Conservation (phyloP, 2,888 invertebrate genomes). For the Drosophila mimetica region DNA sequence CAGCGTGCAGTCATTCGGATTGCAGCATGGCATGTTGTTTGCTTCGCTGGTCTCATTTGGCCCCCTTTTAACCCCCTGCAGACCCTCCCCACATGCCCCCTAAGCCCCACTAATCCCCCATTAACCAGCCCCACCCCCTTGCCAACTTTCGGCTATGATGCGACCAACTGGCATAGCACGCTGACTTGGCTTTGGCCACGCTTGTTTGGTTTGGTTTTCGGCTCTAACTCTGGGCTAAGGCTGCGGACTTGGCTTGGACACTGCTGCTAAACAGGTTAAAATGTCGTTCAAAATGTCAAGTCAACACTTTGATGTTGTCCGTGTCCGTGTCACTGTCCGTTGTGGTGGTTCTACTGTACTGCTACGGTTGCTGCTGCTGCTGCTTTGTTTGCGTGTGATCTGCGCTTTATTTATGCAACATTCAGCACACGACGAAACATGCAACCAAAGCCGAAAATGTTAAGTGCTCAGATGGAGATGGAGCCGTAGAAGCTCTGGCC, state of each 20-base stretch:
- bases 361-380: constrained; percentile 20
- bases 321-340: constrained; percentile 52
- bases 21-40: constrained; percentile 75
- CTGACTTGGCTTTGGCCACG: constrained; percentile 71
- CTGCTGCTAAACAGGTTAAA: constrained; percentile 80
- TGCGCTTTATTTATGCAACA: constrained; percentile 79
- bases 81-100: constrained; percentile 3
- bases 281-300: constrained; percentile 82
- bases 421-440: constrained; percentile 79
- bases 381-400: constrained; percentile 79
- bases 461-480: constrained; percentile 56
- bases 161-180: constrained; percentile 63
- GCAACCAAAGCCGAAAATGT: constrained; percentile 76
- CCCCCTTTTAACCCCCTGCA: constrained; percentile 31
- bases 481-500: not conserved
- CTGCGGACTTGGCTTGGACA: constrained; percentile 45
- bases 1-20: constrained; percentile 69
- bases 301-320: constrained; percentile 81
- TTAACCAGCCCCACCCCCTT: constrained; percentile 45
- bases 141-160: constrained; percentile 67
- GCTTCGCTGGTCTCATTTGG: constrained; percentile 75
- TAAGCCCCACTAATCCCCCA: constrained; percentile 28
- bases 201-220: constrained; percentile 69
- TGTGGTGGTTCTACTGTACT: constrained; percentile 35
- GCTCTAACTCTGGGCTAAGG: constrained; percentile 16